Conservation (phyloP, 2,113 vertebrate genomes). For the Oophaga pumilio region DNA sequence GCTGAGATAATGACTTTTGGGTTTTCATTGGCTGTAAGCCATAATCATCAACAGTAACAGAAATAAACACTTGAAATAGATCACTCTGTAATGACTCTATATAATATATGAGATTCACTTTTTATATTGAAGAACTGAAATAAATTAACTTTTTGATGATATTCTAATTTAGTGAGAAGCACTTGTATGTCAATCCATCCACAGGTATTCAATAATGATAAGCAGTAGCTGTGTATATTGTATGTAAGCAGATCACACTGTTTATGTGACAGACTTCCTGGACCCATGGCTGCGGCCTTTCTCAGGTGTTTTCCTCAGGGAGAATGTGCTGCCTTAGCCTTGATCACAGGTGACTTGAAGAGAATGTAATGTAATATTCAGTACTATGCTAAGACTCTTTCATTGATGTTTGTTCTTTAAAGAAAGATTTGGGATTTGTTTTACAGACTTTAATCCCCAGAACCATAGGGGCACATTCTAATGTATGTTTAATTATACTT, state of each 20-base stretch:
- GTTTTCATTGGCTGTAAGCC: too few relatives aligned
- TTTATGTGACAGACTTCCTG: conserved; percentile 41
- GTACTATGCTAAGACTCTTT: conserved; percentile 5
- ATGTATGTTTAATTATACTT: neutral
- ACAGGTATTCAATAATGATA: neutral
- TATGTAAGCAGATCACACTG: conserved; percentile 53
- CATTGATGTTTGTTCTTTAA: conserved; percentile 6
- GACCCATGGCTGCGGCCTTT: conserved; percentile 3
- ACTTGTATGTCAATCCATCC: neutral
- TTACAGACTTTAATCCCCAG: neutral
- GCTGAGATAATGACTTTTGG: too few relatives aligned
- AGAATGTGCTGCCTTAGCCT: conserved; percentile 4
- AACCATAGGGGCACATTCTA: neutral
- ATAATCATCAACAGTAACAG: too few relatives aligned
- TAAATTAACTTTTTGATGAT: too few relatives aligned
- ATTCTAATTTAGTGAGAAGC: too few relatives aligned
- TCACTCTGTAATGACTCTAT: too few relatives aligned
- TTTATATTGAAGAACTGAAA: too few relatives aligned
- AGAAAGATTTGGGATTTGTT: conserved; percentile 30
- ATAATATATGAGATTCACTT: too few relatives aligned
- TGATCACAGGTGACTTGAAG: conserved; percentile 66
- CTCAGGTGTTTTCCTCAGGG: conserved; percentile 52
- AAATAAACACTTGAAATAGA: too few relatives aligned
- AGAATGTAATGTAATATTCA: conserved; percentile 65
- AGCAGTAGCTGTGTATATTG: conserved; percentile 4